These are phyloP conservation scores for Elysia crispata DNA, from an alignment of 2,888 invertebrate species.

Conservation along the genomic window DNA sequence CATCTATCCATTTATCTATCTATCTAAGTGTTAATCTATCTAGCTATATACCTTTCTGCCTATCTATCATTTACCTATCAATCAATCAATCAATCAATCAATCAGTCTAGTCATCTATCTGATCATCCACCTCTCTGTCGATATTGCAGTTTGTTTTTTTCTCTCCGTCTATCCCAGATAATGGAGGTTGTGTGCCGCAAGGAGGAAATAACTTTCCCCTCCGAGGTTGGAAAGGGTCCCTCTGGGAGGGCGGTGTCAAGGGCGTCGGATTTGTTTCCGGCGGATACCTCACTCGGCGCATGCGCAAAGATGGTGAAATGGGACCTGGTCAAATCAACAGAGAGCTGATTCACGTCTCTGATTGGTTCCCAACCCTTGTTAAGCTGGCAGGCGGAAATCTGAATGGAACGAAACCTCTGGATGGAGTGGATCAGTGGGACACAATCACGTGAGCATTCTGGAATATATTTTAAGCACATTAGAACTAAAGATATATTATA, in stretches of 20 bases:
- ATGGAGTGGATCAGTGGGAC: conserved; percentile 73
- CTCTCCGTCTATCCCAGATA: conserved; percentile 79
- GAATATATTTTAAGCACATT: no score
- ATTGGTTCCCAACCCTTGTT: conserved; percentile 73
- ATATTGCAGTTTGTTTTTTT: no score
- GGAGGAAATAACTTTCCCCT: conserved; percentile 76
- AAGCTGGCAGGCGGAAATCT: conserved; percentile 64
- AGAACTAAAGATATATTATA: no score
- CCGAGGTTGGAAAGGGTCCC: conserved; percentile 73
- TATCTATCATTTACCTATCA: no score
- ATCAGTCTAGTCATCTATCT: no score
- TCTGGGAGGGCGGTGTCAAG: conserved; percentile 75
- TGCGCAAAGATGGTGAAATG: no score
- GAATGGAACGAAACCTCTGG: conserved; percentile 68
- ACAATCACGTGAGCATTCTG: conserved; percentile 71
- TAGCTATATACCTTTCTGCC: no score
- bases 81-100: no score
- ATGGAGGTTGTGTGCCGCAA: conserved; percentile 72
- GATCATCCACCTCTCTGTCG: no score
- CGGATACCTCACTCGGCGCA: conserved; percentile 53
- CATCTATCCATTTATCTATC: no score
- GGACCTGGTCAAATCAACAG: conserved; percentile 48
- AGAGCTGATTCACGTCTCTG: conserved; percentile 74
- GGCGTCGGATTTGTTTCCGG: conserved; percentile 73
- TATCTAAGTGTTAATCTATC: no score